Base-by-base conservation (phyloP, 2,888 invertebrate species). In the Plebejus anna region DNA sequence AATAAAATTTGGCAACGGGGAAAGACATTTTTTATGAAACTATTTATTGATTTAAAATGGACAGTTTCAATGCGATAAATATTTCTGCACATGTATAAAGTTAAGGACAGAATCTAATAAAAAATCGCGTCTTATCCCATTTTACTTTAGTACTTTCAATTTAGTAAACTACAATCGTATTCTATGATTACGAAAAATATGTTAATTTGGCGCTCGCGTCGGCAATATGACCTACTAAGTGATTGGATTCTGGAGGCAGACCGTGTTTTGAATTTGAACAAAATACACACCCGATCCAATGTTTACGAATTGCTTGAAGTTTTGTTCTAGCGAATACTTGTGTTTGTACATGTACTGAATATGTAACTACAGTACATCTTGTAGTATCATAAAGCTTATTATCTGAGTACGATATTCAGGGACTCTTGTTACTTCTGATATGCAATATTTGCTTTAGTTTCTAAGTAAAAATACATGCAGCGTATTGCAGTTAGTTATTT, bases 161-260 rank as follows among this genome's bases (percentile, higher is more conserved):
- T 22, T 16, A 71, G 22, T 71, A n/a, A 36, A 13, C 86, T 86
- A 86, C 87, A 86, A 87, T 86, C 87, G 90, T 90, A 91, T 89
- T 88, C 85, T 85, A 83, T 86, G 92, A 94, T 94, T 93, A 92
- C 88, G 87, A 89, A 91, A 92, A 92, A 92, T 92, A 94, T 94
- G 94, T 92, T 92, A 93, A 93, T 93, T 91, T 85, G 84, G 86
- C 84, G 85, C 83, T 87, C 87, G 83, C 86, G 83, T 85, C 88
- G 85, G 87, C 88, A 89, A 90, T 90, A 91, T 92, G 89, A 90
- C 90, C 92, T 87, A 90, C 92, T 93, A 93, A 94, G 93, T 94
- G 94, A 94, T 93, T 93, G 92, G 93, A 85, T 91, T 89, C 88
- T 84, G 86, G 86, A 88, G 87, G 86, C 86, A 84, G 83, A 83